These are phyloP conservation scores for Ellobius talpinus DNA, from an alignment of 2,113 vertebrate genomes.

Conservation along the genomic window DNA sequence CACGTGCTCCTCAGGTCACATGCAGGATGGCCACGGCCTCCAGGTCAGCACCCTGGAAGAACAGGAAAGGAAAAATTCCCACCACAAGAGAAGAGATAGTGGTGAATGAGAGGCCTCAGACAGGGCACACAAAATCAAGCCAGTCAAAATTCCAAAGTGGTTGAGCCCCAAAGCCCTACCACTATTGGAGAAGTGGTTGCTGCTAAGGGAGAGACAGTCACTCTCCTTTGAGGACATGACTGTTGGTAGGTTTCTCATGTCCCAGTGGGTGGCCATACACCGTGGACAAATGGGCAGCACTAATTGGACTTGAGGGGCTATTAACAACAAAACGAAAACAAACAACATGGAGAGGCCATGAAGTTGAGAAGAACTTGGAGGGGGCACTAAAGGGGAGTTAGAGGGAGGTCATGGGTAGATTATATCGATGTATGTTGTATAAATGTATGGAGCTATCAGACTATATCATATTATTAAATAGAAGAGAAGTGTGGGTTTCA, in stretches of 20 bases:
- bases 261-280: neutral
- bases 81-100: neutral
- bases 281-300: neutral
- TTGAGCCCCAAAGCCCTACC: too few relatives aligned
- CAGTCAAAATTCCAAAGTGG: neutral
- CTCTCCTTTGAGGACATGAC: neutral
- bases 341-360: neutral
- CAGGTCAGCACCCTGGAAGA: neutral
- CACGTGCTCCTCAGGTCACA: neutral
- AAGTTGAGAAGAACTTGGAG: neutral
- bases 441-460: neutral
- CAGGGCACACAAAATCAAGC: neutral
- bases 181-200: neutral
- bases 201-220: neutral
- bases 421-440: too few relatives aligned
- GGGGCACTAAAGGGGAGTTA: neutral
- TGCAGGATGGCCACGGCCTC: fast-evolving
- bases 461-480: neutral
- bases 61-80: neutral
- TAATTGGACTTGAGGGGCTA: too few relatives aligned
- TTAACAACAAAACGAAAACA: neutral
- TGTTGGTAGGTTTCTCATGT: neutral
- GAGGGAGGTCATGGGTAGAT: neutral
- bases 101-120: neutral
- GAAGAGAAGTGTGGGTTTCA: neutral